phyloP scores from a whole-genome alignment of 2,888 invertebrate species.

The Oscheius myriophilus region DNA sequence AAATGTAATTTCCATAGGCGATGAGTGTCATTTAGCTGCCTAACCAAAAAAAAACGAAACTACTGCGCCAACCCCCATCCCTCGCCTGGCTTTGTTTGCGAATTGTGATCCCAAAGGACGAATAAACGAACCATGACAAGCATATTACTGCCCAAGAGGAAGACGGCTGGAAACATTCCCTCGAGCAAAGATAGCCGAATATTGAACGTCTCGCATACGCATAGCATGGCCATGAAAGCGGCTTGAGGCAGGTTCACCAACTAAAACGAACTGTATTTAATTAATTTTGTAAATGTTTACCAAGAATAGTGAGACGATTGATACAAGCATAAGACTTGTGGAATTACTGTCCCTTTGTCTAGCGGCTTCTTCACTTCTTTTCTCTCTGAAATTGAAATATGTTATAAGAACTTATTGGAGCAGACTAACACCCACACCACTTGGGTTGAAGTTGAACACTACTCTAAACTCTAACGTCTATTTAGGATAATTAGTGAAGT shows the following conservation, averaged over 20 bases:
- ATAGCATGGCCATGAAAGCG: constrained; percentile 55
- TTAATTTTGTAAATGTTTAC: constrained; percentile 21
- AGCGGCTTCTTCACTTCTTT: constrained; percentile 67
- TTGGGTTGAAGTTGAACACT: constrained; percentile 1
- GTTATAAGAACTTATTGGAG: not conserved
- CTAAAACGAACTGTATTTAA: constrained; percentile 27
- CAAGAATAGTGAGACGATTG: constrained; percentile 74
- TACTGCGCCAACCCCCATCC: not conserved
- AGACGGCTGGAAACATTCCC: constrained; percentile 58
- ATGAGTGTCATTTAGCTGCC: no score
- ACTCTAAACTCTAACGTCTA: not conserved
- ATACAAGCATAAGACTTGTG: constrained; percentile 73
- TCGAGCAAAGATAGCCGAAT: constrained; percentile 55
- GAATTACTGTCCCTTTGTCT: constrained; percentile 69
- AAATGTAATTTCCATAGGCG: no score
- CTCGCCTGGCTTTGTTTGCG: not conserved
- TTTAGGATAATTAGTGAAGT: not conserved
- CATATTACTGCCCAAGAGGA: constrained; percentile 76
- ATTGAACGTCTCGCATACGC: constrained; percentile 65
- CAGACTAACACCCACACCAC: not conserved
- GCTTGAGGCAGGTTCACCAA: constrained; percentile 74
- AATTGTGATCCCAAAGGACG: not conserved
- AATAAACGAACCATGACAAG: constrained; percentile 79
- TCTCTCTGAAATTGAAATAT: constrained; percentile 58
- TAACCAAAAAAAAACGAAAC: no score